phyloP scores from a whole-genome alignment of 2,797 vertebrate species.

The Lepilemur ruficaudatus region DNA sequence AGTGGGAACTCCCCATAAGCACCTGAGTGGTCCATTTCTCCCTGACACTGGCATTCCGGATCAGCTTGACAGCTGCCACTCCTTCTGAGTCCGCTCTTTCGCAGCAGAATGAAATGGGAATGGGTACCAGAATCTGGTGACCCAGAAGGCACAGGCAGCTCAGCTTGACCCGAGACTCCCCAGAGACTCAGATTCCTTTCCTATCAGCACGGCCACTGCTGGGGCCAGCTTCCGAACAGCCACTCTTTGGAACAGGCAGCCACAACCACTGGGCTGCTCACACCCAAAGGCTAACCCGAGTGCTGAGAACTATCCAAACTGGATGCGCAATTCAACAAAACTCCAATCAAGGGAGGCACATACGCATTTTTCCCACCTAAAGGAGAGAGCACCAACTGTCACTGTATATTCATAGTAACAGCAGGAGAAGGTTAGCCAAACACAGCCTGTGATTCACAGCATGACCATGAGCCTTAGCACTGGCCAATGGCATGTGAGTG shows the following conservation, averaged over 20 bases:
- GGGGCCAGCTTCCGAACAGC: neutral
- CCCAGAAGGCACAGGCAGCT: neutral
- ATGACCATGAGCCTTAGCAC: neutral
- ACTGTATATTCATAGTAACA: neutral
- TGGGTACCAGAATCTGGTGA: neutral
- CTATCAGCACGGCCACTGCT: neutral
- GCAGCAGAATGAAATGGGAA: neutral
- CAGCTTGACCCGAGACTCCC: neutral
- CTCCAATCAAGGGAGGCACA: constrained; percentile 38
- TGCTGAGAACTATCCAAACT: neutral
- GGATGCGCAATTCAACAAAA: neutral
- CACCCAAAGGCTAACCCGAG: neutral
- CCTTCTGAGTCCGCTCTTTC: neutral
- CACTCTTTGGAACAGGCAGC: neutral
- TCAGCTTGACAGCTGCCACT: neutral
- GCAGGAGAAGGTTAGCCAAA: neutral
- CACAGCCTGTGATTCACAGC: neutral
- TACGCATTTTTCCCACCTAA: neutral
- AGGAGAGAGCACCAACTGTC: neutral
- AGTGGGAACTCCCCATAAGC: neutral
- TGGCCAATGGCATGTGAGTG: neutral
- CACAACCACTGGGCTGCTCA: neutral
- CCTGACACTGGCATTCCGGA: neutral
- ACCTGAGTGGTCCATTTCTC: neutral
- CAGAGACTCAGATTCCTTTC: constrained; percentile 31